A percentile compares a stretch with the other conserved stretches of the same genome.
Conservation (phyloP, 1,140 invertebrate genomes). For the Vanessa atalanta region DNA sequence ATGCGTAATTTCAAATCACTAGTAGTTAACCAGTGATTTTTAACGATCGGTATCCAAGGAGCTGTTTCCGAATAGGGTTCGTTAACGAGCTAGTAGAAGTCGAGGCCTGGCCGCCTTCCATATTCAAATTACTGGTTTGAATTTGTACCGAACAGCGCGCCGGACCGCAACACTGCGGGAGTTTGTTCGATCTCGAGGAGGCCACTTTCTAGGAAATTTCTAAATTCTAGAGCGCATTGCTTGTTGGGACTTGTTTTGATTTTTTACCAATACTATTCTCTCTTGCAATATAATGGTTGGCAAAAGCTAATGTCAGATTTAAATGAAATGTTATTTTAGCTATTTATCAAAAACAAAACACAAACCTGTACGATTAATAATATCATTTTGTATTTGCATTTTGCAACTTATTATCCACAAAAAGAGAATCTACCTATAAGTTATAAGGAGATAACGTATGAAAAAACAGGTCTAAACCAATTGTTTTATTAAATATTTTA, state of each 20-base stretch:
- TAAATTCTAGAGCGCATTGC: constrained; percentile 38
- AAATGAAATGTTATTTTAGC: too few relatives aligned
- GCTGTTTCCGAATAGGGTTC: constrained; percentile 52
- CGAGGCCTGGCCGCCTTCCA: constrained; percentile 48
- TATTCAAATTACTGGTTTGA: constrained; percentile 69
- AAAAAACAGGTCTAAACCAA: too few relatives aligned
- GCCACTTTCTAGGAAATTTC: constrained; percentile 63
- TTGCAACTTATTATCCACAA: too few relatives aligned
- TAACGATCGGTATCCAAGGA: constrained; percentile 35
- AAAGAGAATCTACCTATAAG: too few relatives aligned
- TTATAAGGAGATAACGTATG: too few relatives aligned
- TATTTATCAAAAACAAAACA: too few relatives aligned
- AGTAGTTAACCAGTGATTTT: constrained; percentile 2
- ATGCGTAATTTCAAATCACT: too few relatives aligned
- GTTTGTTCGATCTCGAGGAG: constrained; percentile 32
- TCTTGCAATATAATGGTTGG: too few relatives aligned
- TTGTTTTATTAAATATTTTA: too few relatives aligned
- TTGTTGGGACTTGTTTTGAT: neutral
- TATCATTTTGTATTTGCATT: too few relatives aligned
- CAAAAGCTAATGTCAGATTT: too few relatives aligned
- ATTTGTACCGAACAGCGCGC: constrained; percentile 48
- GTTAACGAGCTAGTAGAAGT: constrained; percentile 42
- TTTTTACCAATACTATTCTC: neutral
- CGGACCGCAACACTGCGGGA: constrained; percentile 44
- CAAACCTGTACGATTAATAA: too few relatives aligned